A percentile compares a stretch with the other conserved stretches of the same genome.
phyloP scores from a whole-genome alignment of 2,113 vertebrate genomes.

The Pteropus alecto region DNA sequence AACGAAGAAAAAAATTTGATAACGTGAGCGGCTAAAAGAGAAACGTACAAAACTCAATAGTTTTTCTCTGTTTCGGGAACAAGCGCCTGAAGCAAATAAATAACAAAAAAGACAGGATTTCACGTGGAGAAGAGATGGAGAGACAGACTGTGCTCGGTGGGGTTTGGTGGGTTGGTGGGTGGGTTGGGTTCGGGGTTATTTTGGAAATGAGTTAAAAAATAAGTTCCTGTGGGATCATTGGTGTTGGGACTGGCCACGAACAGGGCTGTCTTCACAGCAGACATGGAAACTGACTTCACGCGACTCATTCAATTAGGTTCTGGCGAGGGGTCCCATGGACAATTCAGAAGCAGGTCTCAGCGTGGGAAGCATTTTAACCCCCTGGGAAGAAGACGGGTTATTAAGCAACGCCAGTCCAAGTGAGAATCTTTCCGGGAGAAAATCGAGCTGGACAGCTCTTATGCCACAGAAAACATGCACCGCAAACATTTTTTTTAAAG shows the following conservation, averaged over 20 bases:
- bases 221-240: neutral
- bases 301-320: rapidly evolving
- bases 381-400: neutral
- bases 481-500: rapidly evolving
- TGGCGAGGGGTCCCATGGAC: rapidly evolving
- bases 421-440: neutral
- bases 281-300: neutral
- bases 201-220: neutral
- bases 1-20: neutral
- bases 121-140: neutral
- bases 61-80: neutral
- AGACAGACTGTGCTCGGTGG: neutral
- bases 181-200: neutral
- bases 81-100: neutral
- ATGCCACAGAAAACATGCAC: neutral
- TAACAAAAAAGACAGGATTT: neutral
- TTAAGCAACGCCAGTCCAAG: no score
- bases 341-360: neutral
- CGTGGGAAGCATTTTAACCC: neutral
- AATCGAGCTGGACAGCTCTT: neutral
- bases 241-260: neutral
- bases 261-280: neutral
- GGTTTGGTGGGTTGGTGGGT: neutral
- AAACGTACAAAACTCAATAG: neutral
- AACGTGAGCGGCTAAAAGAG: neutral